phyloP scores from a whole-genome alignment of 2,113 vertebrate species.

The Romanogobio albipinnatus region DNA sequence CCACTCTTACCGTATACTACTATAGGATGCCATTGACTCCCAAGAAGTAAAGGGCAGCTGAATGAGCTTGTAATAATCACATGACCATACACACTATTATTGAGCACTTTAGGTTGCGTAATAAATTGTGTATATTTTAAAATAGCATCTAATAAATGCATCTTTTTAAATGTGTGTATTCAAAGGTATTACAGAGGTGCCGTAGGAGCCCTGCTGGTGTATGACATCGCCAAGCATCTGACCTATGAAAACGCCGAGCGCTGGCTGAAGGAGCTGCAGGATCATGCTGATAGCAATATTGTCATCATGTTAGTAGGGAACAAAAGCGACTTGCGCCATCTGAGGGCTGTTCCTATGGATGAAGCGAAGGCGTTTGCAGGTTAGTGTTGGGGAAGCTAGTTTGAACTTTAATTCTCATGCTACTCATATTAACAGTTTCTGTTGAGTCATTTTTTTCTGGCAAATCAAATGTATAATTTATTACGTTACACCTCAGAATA shows the following conservation, averaged over 20 bases:
- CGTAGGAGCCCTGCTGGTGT: constrained; percentile 83
- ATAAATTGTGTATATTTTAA: neutral
- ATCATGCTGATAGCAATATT: constrained; percentile 85
- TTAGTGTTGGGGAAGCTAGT: constrained; percentile 48
- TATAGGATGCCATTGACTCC: neutral
- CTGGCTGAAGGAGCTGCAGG: constrained; percentile 88
- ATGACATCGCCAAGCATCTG: constrained; percentile 88
- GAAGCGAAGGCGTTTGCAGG: constrained; percentile 84
- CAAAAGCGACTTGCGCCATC: constrained; percentile 83
- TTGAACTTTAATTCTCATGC: no score
- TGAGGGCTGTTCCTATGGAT: constrained; percentile 82
- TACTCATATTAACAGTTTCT: neutral
- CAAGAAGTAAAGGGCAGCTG: no score
- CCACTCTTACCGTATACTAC: neutral
- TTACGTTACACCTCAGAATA: neutral
- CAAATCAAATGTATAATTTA: neutral
- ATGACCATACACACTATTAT: neutral
- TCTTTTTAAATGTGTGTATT: neutral
- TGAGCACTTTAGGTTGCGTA: neutral
- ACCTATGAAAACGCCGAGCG: constrained; percentile 85
- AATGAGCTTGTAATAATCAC: neutral
- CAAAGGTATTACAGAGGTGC: constrained; percentile 85
- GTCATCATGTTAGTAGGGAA: constrained; percentile 91
- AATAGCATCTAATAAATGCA: neutral
- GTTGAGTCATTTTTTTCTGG: neutral